Conservation (phyloP, 2,888 invertebrate species). For the Miltochrista miniata region DNA sequence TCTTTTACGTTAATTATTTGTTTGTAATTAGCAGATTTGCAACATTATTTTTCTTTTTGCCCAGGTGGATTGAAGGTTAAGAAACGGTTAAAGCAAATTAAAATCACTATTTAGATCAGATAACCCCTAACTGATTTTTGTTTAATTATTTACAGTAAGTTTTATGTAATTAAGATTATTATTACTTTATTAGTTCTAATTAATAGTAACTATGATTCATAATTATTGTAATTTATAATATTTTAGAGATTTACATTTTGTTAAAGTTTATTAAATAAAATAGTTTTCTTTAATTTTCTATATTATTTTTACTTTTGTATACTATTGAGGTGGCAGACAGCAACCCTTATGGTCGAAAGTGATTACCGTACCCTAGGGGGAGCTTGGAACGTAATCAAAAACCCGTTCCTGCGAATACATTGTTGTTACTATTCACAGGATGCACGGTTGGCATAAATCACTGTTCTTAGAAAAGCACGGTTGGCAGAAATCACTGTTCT, state of each 20-base stretch:
- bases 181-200: conserved; percentile 1
- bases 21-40: no score
- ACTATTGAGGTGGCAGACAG: background rate
- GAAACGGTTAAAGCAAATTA: background rate
- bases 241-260: background rate
- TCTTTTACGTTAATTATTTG: no score
- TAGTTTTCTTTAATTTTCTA: background rate
- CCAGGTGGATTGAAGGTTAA: background rate
- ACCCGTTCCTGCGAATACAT: no score
- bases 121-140: background rate
- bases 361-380: background rate
- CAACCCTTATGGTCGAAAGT: no score
- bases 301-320: background rate
- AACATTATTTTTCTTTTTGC: background rate
- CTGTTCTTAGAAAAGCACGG: no score
- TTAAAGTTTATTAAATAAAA: background rate
- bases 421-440: no score
- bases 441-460: no score
- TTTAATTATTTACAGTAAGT: conserved; percentile 2
- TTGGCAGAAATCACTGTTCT: no score
- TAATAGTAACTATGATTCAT: background rate
- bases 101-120: conserved; percentile 1
- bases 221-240: background rate
- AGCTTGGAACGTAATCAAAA: no score
- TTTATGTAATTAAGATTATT: background rate